Percentiles rank a stretch among this genome's conserved stretches.
Conservation (phyloP, 2,888 invertebrate species). For the Hydropsyche betteni region DNA sequence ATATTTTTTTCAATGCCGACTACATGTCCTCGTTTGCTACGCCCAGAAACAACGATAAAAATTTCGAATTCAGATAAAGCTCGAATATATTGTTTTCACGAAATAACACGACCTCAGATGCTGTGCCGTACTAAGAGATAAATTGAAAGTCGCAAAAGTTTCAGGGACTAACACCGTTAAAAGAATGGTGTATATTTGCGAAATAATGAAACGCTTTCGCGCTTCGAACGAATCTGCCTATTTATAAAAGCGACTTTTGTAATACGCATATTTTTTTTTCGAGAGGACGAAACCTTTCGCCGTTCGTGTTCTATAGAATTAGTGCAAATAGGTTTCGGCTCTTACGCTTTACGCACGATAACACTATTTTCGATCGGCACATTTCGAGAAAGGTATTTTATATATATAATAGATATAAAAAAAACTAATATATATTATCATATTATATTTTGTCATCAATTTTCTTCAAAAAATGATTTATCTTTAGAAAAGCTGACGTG, state of each 20-base stretch:
- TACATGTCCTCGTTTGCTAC: not conserved
- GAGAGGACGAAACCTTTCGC: no score
- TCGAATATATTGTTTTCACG: slow-evolving; percentile 2
- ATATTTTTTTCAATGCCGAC: not conserved
- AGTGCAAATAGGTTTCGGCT: no score
- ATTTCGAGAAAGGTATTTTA: no score
- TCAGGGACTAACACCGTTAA: slow-evolving; percentile 8
- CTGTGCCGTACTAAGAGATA: not conserved
- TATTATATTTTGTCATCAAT: no score
- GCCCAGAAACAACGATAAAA: not conserved
- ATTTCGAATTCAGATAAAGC: not conserved
- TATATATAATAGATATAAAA: no score
- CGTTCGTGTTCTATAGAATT: no score
- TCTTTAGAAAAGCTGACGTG: no score
- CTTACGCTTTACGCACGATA: no score
- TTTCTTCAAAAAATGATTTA: no score
- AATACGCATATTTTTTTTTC: not conserved
- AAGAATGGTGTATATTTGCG: slow-evolving; percentile 19
- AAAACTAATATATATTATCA: no score
- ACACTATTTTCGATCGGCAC: no score
- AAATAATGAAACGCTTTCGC: slow-evolving; percentile 19
- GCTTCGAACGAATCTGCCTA: not conserved
- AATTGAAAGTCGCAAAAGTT: slow-evolving; percentile 15
- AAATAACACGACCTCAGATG: slow-evolving; percentile 4
- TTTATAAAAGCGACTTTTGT: slow-evolving; percentile 22